Evolutionary conservation across 2,113 vertebrate genomes (phyloP).

Genomic region (Halichoerus grypus): DNA sequence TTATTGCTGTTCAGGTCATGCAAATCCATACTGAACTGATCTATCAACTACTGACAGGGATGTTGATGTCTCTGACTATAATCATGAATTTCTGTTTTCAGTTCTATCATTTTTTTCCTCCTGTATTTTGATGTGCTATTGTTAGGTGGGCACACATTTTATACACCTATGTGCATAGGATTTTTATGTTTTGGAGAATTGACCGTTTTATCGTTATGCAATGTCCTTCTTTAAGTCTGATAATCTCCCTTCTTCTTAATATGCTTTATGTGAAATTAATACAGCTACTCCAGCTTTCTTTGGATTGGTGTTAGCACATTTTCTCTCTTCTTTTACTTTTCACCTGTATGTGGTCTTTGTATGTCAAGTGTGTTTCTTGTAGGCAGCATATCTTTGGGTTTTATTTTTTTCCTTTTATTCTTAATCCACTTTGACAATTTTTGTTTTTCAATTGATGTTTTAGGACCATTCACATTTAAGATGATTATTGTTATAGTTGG

Average conservation of each 20-base stretch:
- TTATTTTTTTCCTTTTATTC: neutral
- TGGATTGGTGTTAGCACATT: neutral
- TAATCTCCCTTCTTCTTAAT: neutral
- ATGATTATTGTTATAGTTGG: neutral
- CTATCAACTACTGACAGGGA: neutral
- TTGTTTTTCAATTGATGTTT: neutral
- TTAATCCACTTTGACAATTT: neutral
- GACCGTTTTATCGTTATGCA: neutral
- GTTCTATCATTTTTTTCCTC: neutral
- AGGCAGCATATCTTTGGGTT: neutral
- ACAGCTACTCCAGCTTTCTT: neutral
- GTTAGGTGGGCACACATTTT: neutral
- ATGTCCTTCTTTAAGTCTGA: neutral
- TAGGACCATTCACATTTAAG: neutral
- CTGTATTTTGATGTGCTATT: neutral
- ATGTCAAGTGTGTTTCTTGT: neutral
- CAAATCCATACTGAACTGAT: neutral
- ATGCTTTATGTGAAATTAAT: neutral
- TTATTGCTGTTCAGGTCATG: neutral
- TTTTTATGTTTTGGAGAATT: neutral
- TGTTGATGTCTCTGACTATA: neutral
- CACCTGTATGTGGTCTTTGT: neutral
- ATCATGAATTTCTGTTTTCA: neutral
- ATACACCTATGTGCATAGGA: too few species aligned
- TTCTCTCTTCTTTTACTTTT: neutral